Percentiles rank a stretch among this genome's conserved stretches.
These are phyloP conservation scores for Marmota flaviventris DNA, from an alignment of 2,113 vertebrate genomes.

Conservation along the genomic window DNA sequence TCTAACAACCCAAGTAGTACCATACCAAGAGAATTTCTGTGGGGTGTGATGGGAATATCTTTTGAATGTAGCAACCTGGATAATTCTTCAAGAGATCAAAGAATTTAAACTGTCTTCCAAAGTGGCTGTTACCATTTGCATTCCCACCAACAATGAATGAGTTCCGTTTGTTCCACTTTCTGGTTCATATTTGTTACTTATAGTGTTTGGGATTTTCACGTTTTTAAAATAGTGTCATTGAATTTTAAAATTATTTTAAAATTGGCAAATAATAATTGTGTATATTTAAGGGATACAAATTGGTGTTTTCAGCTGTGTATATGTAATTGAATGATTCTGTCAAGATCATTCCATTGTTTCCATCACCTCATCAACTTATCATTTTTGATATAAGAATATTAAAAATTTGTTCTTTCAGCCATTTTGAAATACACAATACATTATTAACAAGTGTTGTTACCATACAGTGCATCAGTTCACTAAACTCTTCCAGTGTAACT, in stretches of 20 bases:
- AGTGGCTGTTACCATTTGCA: not conserved
- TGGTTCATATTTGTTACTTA: not conserved
- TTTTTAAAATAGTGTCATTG: not conserved
- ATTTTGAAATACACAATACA: not conserved
- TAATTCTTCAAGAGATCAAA: constrained; percentile 46
- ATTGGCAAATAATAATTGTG: not conserved
- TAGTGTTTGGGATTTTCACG: not conserved
- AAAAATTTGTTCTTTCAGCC: not conserved
- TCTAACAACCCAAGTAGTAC: not conserved
- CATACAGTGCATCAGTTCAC: not conserved
- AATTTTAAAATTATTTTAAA: not conserved
- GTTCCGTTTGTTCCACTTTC: not conserved
- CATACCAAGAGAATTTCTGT: not conserved
- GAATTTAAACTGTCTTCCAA: constrained; percentile 32
- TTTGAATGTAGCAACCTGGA: not conserved
- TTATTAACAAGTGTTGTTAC: not conserved
- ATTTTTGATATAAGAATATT: not conserved
- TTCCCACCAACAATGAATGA: not conserved
- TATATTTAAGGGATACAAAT: not conserved
- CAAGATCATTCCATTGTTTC: not conserved
- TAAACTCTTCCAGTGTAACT: not conserved
- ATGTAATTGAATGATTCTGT: not conserved
- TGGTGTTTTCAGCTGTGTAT: not conserved
- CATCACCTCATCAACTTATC: not conserved
- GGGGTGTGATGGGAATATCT: not conserved